Base-by-base conservation (phyloP, 2,113 vertebrate species). In the Peromyscus maniculatus region DNA sequence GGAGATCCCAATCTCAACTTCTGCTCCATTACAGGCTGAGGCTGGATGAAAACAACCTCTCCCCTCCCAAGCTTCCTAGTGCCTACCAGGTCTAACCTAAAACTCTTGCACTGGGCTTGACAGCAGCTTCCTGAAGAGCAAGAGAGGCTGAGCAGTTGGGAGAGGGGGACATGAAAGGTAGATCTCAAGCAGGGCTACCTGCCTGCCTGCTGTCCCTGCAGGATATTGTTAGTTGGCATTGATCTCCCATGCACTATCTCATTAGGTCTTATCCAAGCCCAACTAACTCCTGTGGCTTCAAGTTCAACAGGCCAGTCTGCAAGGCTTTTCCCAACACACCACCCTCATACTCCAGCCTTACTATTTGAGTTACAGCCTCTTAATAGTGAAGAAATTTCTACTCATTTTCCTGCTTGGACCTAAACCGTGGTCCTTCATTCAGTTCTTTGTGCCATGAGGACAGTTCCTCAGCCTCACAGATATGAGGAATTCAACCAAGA, bases 331-430 rank as follows among this genome's bases (percentile, higher is more conserved):
- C 31, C 74, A 71, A 31, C 0, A 12, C 15, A 67, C 4, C 33
- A 24, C 11, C 10, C 12, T 91, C 22, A 5, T 5, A 97, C n/a
- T 12, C 82, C n/a, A 36, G 13, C 57, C 26, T 10, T 46, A 28
- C 2, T 26, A 36, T 89, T 87, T 64, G 28, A 46, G 24, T 43
- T 16, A 84, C 8, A 84, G 59, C 10, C 78, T 43, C 72, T 96
- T 91, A 91, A 86, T 11, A 17, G 24, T 33, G 17, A 67, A 49
- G 62, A 49, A 91, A 86, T 94, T 94, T 72, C 94, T 74, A n/a
- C 22, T 72, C 33, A 28, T 93, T 91, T 87, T 67, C 57, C 12
- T 92, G 24, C 39, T 67, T 91, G 69, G 72, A 74, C 12, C 57
- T 43, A 93, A 94, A 82, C 8, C 12, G 13, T 67, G 33, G 10